Base-by-base conservation (phyloP, 2,797 vertebrate species). In the Spatula clypeata region DNA sequence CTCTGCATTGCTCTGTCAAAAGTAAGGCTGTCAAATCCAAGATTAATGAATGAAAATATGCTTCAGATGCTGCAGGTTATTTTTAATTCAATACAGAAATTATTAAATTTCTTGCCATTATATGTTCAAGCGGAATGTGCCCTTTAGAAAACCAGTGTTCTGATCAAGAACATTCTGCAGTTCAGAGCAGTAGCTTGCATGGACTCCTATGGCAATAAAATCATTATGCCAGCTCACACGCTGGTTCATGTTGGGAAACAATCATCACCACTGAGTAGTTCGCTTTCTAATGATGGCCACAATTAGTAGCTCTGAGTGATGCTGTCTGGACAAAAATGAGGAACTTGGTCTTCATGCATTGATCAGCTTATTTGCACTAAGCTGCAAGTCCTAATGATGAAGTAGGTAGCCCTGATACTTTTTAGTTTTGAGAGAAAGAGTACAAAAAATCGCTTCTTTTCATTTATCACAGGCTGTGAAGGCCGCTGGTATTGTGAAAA, bases 11-110 rank as follows among this genome's bases (percentile, higher is more conserved):
- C n/a, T 81, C 40, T 75, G 58, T 91, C 38, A 69, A n/a, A 74
- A 16, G 27, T n/a, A 36, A 95, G 19, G 36, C 18, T 90, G 60
- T 38, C n/a, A 69, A 69, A n/a, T 11, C 29, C 31, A 79, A 75
- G 54, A 57, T 69, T 51, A 75, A 79, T 31, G 72, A 72, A 71
- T 0, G 5, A 71, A 77, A 16, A 4, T 13, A 51, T 74, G 5
- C 2, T 5, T 62, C 62, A 29, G 44, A 7, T 57, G 32, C 70
- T 58, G 32, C 51, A 80, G 51, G 38, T 38, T 84, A 53, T 49
- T 93, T 84, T 83, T 40, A 81, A 81, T 55, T 74, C 29, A 86
- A 44, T 54, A 44, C 4, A 74, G 42, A 69, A 86, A 86, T 13
- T 71, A 70, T 27, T 77, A 26, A 4, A 36, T 77, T 87, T 76